Evolutionary conservation across 92 coral and sea anemone genomes (phyloP), one percentile per base, ranked within the genome.

Genomic region (Porites rus): DNA sequence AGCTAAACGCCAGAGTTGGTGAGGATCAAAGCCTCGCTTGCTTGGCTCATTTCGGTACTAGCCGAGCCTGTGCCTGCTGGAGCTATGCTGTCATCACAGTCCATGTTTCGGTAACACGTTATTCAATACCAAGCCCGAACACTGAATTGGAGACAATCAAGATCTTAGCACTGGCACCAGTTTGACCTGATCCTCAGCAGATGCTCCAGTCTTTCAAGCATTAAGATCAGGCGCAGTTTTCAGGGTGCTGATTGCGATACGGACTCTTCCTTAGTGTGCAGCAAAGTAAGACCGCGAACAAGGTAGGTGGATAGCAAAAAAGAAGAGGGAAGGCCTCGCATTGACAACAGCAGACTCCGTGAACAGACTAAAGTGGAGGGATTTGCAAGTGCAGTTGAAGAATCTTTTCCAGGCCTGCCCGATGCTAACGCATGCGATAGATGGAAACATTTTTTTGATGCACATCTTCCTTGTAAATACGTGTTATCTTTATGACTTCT

Each of bases 1-100:
- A 87, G 19, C 62, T 87, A 69, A 90, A 90, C 59, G 76, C 91
- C 28, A 81, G 91, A 31, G 91, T 88, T 25, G 82, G 87, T 38
- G 62, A 74, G 1, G 76, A 87, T 31, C 78, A 10, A 7, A 31
- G 72, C 64, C 80, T 81, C 12, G 54, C 86, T 71, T 77, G 88
- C 65, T 64, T 83, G 4, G 88, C 79, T 2, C 89, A 63, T 14
- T 21, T 19, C 61, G 91, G 91, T 28, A 28, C 31, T 28, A 28
- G 0, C 31, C 31, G 3, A 28, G 31, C 31, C 31, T 28, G 4
- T 28, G 65, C 4, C 92, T 85, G 54, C 81, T 89, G 3, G 86
- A 89, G 76, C 76, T 84, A 13, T 84, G 90, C 79, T 68, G 53
- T 43, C 51, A 65, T 16, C 90, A 84, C 28, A n/a, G 65, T 51